Percentiles rank a stretch among this genome's conserved stretches.
Conservation (phyloP, 2,797 vertebrate genomes). For the Manis crassicaudata region DNA sequence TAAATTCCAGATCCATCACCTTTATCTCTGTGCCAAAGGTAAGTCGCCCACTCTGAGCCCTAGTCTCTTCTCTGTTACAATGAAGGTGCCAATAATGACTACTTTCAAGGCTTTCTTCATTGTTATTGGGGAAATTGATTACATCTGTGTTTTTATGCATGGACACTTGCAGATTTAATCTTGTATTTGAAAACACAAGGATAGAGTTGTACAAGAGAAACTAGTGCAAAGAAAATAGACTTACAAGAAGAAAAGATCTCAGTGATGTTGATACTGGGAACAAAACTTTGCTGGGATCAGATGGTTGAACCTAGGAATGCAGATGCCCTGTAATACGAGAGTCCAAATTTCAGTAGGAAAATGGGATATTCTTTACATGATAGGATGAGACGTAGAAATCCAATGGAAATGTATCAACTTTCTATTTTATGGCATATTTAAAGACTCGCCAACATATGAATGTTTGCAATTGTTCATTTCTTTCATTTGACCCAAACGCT, state of each 20-base stretch:
- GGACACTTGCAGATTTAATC: background rate
- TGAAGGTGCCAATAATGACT: background rate
- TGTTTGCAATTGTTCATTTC: background rate
- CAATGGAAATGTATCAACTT: background rate
- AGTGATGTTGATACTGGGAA: accelerated
- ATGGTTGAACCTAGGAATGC: background rate
- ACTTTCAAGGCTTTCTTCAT: background rate
- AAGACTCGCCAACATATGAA: background rate
- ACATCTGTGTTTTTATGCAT: background rate
- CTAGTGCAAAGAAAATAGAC: background rate
- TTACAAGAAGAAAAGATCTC: background rate
- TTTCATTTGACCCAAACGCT: background rate
- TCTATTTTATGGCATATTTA: background rate
- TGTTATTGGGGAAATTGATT: background rate
- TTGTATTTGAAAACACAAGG: background rate
- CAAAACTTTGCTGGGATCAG: background rate
- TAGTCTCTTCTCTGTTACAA: background rate
- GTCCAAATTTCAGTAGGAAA: background rate
- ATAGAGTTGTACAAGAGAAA: background rate
- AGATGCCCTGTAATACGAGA: background rate
- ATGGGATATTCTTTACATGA: accelerated
- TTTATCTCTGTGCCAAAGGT: background rate
- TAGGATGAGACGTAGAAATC: background rate
- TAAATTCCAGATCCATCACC: background rate
- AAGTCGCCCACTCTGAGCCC: background rate